Evolutionary conservation across 2,797 vertebrate species (phyloP), one percentile per base, ranked within the genome.

Genomic region (Macroramphosus scolopax): DNA sequence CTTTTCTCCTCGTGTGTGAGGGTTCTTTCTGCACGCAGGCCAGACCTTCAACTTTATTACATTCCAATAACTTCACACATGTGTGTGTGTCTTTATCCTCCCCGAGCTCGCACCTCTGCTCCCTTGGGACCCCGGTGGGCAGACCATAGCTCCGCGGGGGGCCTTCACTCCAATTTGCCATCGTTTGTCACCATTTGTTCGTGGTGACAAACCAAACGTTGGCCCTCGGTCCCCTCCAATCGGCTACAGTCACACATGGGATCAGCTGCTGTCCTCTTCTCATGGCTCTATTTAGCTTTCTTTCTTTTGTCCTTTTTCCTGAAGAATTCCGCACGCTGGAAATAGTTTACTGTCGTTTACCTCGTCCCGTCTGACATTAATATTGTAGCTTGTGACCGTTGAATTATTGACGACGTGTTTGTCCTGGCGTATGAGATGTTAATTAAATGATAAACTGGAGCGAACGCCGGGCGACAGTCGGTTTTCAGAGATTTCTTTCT

Each of bases 181-280:
- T 87, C 87, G 82, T 90, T 88, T 89, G 85, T 89, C 87, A 86
- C 82, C 86, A 84, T 86, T 89, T 89, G 83, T 87, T 82, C 67
- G 9, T 57, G 58, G 75, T 68, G 77, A 83, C 77, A 77, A 81
- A 77, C 83, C 79, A 83, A 83, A 74, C 60, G 75, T 74, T 77
- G 78, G 80, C 81, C 82, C 74, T 51, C 49, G 10, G 50, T 58
- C 63, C 30, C 67, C 67, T 64, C 68, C 75, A 7, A 13, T 58
- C 67, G 65, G 66, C 63, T 45, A 12, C 65, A 30, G 65, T 57
- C 77, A 55, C 81, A 66, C 71, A 63, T 47, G 63, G 60, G 71
- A 66, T 84, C 82, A 79, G 78, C 78, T 77, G 73, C 75, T 65
- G 41, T 44, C 13, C 20, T 57, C 44, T 55, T 65, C 56, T 72